These are phyloP conservation scores for Numenius arquata DNA, from an alignment of 2,113 vertebrate species.

Conservation along the genomic window DNA sequence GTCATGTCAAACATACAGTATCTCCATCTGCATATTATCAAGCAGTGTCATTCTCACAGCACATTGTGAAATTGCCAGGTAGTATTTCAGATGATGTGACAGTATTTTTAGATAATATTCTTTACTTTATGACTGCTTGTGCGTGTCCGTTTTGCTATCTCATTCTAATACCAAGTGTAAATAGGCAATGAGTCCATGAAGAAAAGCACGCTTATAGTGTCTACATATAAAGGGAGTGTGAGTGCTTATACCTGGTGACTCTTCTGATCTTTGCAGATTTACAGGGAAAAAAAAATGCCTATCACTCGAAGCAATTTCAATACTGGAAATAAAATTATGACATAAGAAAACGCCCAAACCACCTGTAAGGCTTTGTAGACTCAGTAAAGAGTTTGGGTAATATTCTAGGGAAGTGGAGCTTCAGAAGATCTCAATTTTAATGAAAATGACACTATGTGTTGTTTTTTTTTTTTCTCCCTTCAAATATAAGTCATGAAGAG, in stretches of 20 bases:
- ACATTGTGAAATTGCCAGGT: neutral
- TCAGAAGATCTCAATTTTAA: slow-evolving; percentile 4
- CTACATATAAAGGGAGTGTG: neutral
- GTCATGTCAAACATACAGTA: neutral
- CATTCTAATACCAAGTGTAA: neutral
- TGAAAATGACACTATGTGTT: neutral
- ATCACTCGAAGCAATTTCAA: neutral
- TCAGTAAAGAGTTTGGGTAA: neutral
- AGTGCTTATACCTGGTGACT: neutral
- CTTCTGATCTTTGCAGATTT: neutral
- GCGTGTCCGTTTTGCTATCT: neutral
- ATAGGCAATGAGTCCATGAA: neutral
- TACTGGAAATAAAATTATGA: neutral
- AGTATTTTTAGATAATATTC: neutral
- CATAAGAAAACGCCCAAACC: neutral
- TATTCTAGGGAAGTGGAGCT: neutral
- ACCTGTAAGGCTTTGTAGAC: neutral
- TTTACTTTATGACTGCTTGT: neutral
- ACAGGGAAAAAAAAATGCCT: neutral
- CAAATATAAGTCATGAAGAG: neutral
- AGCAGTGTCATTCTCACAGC: neutral
- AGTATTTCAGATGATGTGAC: neutral
- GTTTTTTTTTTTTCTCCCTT: neutral
- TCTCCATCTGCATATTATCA: neutral
- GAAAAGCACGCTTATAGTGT: neutral